Conservation (phyloP, 2,888 invertebrate species). For the Lasioglossum calceatum region DNA sequence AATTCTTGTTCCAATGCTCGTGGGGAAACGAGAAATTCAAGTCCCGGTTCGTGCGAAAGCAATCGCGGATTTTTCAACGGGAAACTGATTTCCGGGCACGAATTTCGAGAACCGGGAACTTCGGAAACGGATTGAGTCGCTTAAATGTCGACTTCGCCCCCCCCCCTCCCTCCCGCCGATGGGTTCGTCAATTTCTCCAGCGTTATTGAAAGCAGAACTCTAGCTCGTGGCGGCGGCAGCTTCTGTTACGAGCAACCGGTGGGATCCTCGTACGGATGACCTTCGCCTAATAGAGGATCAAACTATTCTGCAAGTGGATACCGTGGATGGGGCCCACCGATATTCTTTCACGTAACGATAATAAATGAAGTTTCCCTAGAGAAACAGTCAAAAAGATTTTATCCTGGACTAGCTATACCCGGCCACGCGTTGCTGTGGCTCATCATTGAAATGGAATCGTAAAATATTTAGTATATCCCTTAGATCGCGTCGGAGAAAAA, state of each 20-base stretch:
- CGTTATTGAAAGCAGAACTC: background rate
- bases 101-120: slow-evolving; percentile 1
- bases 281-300: background rate
- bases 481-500: too few relatives aligned
- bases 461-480: too few relatives aligned
- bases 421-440: too few relatives aligned
- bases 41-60: background rate
- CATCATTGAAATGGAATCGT: too few relatives aligned
- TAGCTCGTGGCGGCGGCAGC: background rate
- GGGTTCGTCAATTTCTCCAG: background rate
- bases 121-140: background rate
- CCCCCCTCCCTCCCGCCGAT: background rate
- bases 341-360: background rate
- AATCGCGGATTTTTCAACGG: background rate
- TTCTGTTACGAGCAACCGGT: background rate
- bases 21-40: background rate
- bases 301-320: background rate
- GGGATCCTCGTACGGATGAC: background rate
- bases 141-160: background rate
- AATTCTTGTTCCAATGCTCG: background rate
- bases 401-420: background rate
- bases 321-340: background rate
- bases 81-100: background rate
- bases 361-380: background rate
- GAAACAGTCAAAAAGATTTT: too few relatives aligned